Base-by-base conservation (phyloP, 2,797 vertebrate species). In the Amphiprion clarkii region DNA sequence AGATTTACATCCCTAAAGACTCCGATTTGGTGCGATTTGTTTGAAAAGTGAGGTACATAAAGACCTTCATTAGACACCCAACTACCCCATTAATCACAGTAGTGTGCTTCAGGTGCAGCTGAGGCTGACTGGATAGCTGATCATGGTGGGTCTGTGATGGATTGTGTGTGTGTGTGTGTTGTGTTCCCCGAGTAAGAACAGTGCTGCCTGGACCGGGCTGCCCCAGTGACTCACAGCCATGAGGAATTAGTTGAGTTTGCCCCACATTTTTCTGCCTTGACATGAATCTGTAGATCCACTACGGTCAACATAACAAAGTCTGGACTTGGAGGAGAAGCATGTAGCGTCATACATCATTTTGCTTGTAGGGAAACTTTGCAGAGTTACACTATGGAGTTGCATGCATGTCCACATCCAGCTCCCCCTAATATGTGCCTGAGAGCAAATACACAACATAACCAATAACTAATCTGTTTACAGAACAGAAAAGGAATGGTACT, bases 81-180 rank as follows among this genome's bases (percentile, higher is more conserved):
- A 66, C 67, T 54, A 79, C 76, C 71, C 57, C 54, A 87, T 90
- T 85, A 78, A 91, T 91, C 89, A 85, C 72, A 62, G 46, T 67
- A 58, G 84, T 62, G 56, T 71, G 49, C 69, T 81, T 83, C 83
- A 46, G 27, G 62, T 61, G 73, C 67, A 77, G 74, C 74, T 55
- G 82, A 82, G 76, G 77, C 62, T 70, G 64, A 61, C 78, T 74
- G 59, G 61, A 83, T 63, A 67, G 76, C 80, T 77, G 70, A 86
- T 79, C 42, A 25, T n/a, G 17, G 40, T 73, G 65, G 53, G 65
- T 76, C 57, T 55, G 7, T 92, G 87, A 90, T 77, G 68, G 84
- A 91, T 87, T 75, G 82, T 84, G 65, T 79, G 65, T 23, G 23
- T 23, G 23, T 79, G 69, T 78, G 39, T 63, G 12, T 71, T 74